These are phyloP conservation scores for Adineta ricciae DNA, from an alignment of 2,888 invertebrate genomes.

Conservation along the genomic window DNA sequence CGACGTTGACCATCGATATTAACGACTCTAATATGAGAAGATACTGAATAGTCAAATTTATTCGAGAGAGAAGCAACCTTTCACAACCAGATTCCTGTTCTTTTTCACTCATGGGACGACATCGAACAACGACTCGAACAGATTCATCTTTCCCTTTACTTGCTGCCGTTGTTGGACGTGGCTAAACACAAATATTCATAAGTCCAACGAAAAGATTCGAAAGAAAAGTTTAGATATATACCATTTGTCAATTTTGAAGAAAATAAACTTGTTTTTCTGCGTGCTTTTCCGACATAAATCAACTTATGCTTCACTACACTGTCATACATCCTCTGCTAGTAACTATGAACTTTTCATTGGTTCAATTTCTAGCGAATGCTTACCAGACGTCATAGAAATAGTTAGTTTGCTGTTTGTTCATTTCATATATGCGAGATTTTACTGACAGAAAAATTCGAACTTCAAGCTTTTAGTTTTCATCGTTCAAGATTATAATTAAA, in stretches of 20 bases:
- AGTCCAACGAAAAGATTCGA: neutral
- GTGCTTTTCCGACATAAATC: neutral
- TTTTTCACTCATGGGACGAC: constrained; percentile 71
- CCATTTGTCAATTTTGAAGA: neutral
- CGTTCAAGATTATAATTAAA: too few relatives aligned
- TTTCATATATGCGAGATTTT: too few relatives aligned
- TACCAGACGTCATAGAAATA: too few relatives aligned
- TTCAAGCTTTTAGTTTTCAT: too few relatives aligned
- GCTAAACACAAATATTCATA: constrained; percentile 55
- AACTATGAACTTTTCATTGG: neutral
- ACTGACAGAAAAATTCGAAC: too few relatives aligned
- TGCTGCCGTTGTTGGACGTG: constrained; percentile 34
- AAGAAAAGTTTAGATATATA: too few relatives aligned
- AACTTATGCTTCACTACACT: neutral
- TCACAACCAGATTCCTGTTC: constrained; percentile 63
- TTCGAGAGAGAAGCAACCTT: constrained; percentile 39
- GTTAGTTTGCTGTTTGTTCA: too few relatives aligned
- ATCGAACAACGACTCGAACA: constrained; percentile 72
- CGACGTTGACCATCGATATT: constrained; percentile 52
- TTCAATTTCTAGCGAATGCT: neutral
- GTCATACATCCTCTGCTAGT: neutral
- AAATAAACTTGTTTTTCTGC: neutral
- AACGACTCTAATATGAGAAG: constrained; percentile 15
- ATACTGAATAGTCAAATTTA: neutral
- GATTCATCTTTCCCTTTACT: constrained; percentile 52